Base-by-base conservation (phyloP, 2,113 vertebrate species). In the Hemiscyllium ocellatum region DNA sequence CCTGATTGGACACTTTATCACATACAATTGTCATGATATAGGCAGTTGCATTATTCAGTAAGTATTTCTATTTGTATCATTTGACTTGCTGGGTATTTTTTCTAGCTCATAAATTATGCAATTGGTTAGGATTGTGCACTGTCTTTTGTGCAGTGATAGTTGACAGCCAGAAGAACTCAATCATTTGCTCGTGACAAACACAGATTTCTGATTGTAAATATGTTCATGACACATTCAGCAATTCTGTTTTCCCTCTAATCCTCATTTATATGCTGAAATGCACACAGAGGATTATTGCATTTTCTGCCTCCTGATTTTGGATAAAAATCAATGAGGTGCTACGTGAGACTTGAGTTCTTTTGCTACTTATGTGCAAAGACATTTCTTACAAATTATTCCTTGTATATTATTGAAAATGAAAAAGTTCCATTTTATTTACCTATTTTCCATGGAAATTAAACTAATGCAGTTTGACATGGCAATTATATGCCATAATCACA, bases 261-360 rank as follows among this genome's bases (percentile, higher is more conserved):
- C 87, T 91, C 52, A n/a, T 91, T 61, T 91, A 56, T 91, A 65
- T 91, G 87, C 56, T 65, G 56, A 61, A 61, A 91, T 65, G 17
- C 56, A 61, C 20, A 52, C 26, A 10, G 26, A 89, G 50, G 47
- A 89, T 89, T 87, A 50, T 87, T 87, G 47, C 47, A 47, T 87
- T 22, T 87, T 52, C 22, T 52, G 42, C 50, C n/a, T 10, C 42
- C 37, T 12, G 24, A 47, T 10, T 87, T 50, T 87, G 85, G 85
- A 33, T 61, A 29, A 90, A 90, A 65, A n/a, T 91, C 13, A 17
- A 83, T 42, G 56, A 33, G 3, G 87, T 61, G 12, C 29, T 33
- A 91, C 4, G 13, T 89, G 86, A 89, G 26, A 29, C 33, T 91
- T 13, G 87, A 91, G 29, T 91, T 65, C 50, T 91, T 61, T 91